phyloP scores from a whole-genome alignment of 2,888 invertebrate species.

The Lordiphosa andalusiaca region DNA sequence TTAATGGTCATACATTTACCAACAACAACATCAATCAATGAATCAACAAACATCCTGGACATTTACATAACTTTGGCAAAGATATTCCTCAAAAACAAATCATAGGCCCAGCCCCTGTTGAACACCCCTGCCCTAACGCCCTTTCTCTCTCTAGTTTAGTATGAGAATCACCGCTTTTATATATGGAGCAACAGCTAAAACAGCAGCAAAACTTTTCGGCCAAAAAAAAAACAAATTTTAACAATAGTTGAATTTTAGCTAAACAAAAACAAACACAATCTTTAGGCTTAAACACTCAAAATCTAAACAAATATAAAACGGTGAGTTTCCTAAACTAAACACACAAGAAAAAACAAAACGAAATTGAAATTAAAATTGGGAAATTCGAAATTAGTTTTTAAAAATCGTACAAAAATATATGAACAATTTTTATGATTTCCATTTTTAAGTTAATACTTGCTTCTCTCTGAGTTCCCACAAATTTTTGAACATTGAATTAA shows the following conservation, averaged over 20 bases:
- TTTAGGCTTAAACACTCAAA: constrained; percentile 58
- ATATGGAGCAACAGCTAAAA: no score
- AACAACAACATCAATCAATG: constrained; percentile 23
- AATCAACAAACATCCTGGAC: constrained; percentile 21
- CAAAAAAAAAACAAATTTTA: constrained; percentile 56
- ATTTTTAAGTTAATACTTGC: constrained; percentile 23
- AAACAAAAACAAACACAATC: constrained; percentile 52
- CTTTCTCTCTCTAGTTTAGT: constrained; percentile 40
- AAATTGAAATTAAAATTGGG: constrained; percentile 23
- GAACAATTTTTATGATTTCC: constrained; percentile 20
- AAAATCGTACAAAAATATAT: constrained; percentile 47
- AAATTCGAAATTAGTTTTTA: constrained; percentile 46
- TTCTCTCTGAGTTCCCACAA: constrained; percentile 40
- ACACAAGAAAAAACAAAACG: constrained; percentile 30
- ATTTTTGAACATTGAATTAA: constrained; percentile 35
- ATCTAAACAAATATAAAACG: constrained; percentile 65
- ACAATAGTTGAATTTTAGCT: constrained; percentile 78
- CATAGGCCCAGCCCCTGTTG: constrained; percentile 5
- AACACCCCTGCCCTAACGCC: constrained; percentile 41
- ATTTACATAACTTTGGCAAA: constrained; percentile 27
- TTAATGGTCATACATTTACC: constrained; percentile 25
- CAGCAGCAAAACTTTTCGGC: constrained; percentile 62
- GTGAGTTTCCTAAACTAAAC: constrained; percentile 78
- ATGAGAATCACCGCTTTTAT: constrained; percentile 54
- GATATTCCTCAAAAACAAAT: constrained; percentile 51